phyloP scores from a whole-genome alignment of 2,888 invertebrate genomes.

The Hydriomena furcata region DNA sequence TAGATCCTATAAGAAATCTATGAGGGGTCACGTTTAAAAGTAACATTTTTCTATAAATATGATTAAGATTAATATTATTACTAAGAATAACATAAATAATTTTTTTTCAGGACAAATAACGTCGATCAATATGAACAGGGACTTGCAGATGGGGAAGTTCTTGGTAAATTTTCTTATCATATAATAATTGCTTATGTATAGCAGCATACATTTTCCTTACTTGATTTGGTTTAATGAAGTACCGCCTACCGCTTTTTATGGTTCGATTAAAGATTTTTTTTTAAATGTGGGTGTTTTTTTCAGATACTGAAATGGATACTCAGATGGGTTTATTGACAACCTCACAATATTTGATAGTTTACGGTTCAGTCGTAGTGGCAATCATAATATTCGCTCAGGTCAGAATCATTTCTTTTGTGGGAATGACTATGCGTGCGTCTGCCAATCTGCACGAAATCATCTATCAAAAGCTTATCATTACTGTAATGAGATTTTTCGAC shows the following conservation, averaged over 20 bases:
- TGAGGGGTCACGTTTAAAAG: no score
- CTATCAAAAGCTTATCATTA: slow-evolving; percentile 87
- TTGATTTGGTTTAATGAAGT: no score
- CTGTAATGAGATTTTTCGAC: slow-evolving; percentile 90
- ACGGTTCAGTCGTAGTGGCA: slow-evolving; percentile 57
- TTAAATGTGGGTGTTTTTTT: slow-evolving; percentile 29
- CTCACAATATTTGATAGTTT: slow-evolving; percentile 61
- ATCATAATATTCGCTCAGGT: slow-evolving; percentile 75
- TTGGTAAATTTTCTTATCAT: slow-evolving; percentile 55
- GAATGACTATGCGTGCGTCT: slow-evolving; percentile 85
- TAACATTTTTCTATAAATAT: no score
- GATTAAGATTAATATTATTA: no score
- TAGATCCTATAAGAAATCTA: no score
- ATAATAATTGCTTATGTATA: no score
- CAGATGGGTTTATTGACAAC: slow-evolving; percentile 62
- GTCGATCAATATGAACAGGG: slow-evolving; percentile 56
- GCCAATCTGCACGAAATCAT: slow-evolving; percentile 88
- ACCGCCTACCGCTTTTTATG: no score
- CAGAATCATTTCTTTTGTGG: slow-evolving; percentile 84
- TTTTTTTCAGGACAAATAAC: slow-evolving; percentile 66
- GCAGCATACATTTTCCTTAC: no score
- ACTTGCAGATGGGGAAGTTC: slow-evolving; percentile 49
- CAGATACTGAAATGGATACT: slow-evolving; percentile 58
- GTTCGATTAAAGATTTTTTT: no score
- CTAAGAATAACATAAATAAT: no score